Evolutionary conservation across 2,797 vertebrate species (phyloP).

Genomic region (Lagothrix lagotricha): DNA sequence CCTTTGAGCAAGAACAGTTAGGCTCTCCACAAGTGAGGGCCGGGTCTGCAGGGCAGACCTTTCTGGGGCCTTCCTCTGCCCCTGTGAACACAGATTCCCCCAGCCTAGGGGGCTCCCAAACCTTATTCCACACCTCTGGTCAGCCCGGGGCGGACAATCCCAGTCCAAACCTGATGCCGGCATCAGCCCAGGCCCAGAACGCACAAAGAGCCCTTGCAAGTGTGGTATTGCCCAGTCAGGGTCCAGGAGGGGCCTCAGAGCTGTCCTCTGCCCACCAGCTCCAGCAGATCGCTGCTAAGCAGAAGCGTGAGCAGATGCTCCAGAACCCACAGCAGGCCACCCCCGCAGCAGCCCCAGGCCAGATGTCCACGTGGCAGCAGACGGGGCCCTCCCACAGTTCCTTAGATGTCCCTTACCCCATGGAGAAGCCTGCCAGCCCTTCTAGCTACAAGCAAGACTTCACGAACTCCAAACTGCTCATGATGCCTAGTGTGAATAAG

Average conservation of each 20-base stretch:
- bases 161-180: constrained; percentile 83
- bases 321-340: constrained; percentile 90
- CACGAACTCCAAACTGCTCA: constrained; percentile 90
- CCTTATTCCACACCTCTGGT: constrained; percentile 85
- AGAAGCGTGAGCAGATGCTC: constrained; percentile 94
- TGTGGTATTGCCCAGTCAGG: constrained; percentile 88
- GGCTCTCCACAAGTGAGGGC: constrained; percentile 92
- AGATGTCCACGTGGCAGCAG: constrained; percentile 90
- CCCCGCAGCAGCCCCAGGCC: constrained; percentile 87
- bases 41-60: constrained; percentile 89
- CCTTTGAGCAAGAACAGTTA: constrained; percentile 93
- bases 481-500: constrained; percentile 90
- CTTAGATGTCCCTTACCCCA: constrained; percentile 88
- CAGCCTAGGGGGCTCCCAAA: constrained; percentile 85
- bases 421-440: constrained; percentile 94
- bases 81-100: constrained; percentile 88
- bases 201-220: constrained; percentile 87
- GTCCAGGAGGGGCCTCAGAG: constrained; percentile 89
- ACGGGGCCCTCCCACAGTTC: constrained; percentile 90
- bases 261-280: constrained; percentile 97
- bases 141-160: constrained; percentile 85
- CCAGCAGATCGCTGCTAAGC: constrained; percentile 96
- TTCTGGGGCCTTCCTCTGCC: constrained; percentile 89
- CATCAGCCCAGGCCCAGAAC: constrained; percentile 85
- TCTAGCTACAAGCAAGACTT: constrained; percentile 93